These are phyloP conservation scores for Sebastes wilsoni DNA, from an alignment of 2,797 vertebrate genomes.

Conservation along the genomic window DNA sequence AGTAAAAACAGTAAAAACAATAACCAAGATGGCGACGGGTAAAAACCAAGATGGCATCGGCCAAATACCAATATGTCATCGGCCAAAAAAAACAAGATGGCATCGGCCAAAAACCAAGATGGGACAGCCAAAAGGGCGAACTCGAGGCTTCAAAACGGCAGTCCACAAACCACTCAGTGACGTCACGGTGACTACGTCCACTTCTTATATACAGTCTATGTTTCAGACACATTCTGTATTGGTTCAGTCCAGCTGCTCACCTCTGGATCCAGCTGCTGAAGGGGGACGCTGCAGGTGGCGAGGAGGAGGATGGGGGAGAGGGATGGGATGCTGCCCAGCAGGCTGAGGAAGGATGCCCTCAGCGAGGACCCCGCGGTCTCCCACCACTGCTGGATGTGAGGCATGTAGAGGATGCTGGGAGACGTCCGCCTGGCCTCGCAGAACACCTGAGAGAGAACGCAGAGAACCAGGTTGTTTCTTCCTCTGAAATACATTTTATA, in stretches of 20 bases:
- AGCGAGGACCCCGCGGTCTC: constrained; percentile 84
- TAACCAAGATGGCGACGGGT: too few species aligned
- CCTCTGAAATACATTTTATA: not conserved
- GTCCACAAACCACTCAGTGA: too few species aligned
- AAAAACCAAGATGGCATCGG: too few species aligned
- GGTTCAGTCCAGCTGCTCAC: constrained; percentile 62
- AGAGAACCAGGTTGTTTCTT: not conserved
- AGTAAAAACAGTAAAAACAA: too few species aligned
- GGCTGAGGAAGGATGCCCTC: constrained; percentile 87
- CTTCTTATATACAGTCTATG: too few species aligned
- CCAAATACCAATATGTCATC: too few species aligned
- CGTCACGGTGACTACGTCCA: too few species aligned
- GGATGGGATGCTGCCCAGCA: constrained; percentile 88
- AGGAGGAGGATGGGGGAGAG: constrained; percentile 92
- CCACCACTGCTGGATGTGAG: constrained; percentile 92
- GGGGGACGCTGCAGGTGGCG: constrained; percentile 84
- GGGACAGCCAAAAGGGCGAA: too few species aligned
- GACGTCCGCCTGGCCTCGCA: constrained; percentile 88
- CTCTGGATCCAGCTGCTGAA: constrained; percentile 83
- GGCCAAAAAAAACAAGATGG: too few species aligned
- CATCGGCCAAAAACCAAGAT: too few species aligned
- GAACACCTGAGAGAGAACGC: constrained; percentile 25
- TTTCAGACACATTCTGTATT: not conserved
- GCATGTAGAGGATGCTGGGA: constrained; percentile 91
- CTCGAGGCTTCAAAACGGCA: too few species aligned